Base-by-base conservation (phyloP, 2,797 vertebrate species). In the Pantherophis vulpinus region DNA sequence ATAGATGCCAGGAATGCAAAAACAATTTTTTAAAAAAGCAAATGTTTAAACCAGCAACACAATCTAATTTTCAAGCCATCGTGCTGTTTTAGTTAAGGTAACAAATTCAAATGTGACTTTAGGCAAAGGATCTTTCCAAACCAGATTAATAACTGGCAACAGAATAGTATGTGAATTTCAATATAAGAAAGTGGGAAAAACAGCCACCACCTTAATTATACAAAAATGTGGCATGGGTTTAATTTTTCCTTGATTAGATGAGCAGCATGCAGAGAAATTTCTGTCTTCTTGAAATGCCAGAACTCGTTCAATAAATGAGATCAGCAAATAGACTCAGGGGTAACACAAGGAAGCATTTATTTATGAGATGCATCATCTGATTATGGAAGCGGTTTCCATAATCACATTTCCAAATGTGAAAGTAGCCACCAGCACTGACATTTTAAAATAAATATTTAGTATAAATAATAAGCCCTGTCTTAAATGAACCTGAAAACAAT, bases 301-400 rank as follows among this genome's bases (percentile, higher is more conserved):
- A 91, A 54, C 61, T 91, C 20, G 5, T 60, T 56, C 42, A 59
- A 79, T 3, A 66, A 91, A 88, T 32, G 42, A 59, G n/a, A 88
- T 4, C 74, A 56, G 74, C 59, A 86, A 86, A 54, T 56, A 27
- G 29, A 42, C 61, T 54, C 37, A 55, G 10, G 29, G 29, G 55
- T 91, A 91, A 86, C 47, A 88, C 88, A 79, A 59, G 63, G 66
- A 79, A 91, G 37, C 18, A 61, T 88, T 74, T 88, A 88, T 79
- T 91, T 56, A 54, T 37, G 55, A 14, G 54, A 74, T 88, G 63
- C 42, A 55, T 55, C 20, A 93, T 88, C 88, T 60, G n/a, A 88
- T 88, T 88, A 88, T 74, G 14, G 56, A 74, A 91, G 18, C 54
- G 25, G 27, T 74, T 88, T 86, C 55, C 86, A 29, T 83, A 93